These are phyloP conservation scores for Laodelphax striatellus DNA, from an alignment of 1,140 invertebrate species.

Conservation along the genomic window DNA sequence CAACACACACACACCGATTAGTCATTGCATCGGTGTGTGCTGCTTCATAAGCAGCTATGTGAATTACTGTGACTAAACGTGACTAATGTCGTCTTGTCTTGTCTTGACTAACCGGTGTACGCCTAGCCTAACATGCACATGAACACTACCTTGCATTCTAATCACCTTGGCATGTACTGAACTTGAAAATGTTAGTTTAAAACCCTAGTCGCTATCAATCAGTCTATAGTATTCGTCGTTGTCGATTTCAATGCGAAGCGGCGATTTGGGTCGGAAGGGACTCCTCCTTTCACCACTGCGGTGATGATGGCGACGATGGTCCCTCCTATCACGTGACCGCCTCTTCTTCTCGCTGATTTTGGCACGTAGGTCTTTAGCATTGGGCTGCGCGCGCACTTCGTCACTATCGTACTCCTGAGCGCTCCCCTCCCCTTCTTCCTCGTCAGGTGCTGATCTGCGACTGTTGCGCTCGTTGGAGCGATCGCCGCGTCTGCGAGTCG, in stretches of 20 bases:
- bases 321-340: background rate
- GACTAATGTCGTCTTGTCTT: too few relatives aligned
- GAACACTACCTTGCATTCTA: too few relatives aligned
- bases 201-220: slow-evolving; percentile 5
- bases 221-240: slow-evolving; percentile 14
- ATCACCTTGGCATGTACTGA: too few relatives aligned
- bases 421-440: background rate
- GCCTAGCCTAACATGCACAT: too few relatives aligned
- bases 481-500: background rate
- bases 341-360: slow-evolving; percentile 1
- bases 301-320: background rate
- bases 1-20: too few relatives aligned
- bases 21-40: too few relatives aligned
- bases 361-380: background rate
- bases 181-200: background rate
- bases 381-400: background rate
- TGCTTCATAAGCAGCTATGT: too few relatives aligned
- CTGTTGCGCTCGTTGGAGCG: background rate
- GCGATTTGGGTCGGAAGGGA: slow-evolving; percentile 8
- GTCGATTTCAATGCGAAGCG: slow-evolving; percentile 15
- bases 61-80: too few relatives aligned
- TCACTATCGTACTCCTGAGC: background rate
- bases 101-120: too few relatives aligned
- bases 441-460: background rate
- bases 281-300: background rate